Evolutionary conservation across 2,888 invertebrate genomes (phyloP).

Genomic region (Scrobipalpa costella): DNA sequence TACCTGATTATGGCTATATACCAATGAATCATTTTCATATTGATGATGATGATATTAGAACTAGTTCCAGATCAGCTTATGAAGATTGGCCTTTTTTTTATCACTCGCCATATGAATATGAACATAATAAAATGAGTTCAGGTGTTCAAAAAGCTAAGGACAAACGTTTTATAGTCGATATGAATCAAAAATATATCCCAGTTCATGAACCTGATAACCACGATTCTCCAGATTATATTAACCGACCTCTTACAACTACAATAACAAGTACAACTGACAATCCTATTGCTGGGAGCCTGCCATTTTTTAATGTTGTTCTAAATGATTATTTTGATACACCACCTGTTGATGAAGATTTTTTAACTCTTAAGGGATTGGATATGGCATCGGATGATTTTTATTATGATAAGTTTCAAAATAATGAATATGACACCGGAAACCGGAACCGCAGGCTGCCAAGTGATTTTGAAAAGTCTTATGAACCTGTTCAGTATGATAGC

Average conservation of each 20-base stretch:
- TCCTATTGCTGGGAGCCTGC: conserved; percentile 56
- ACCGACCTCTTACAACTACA: conserved; percentile 32
- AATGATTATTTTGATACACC: conserved; percentile 63
- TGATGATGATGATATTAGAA: conserved; percentile 63
- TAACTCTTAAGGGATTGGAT: conserved; percentile 54
- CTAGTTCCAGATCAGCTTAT: conserved; percentile 50
- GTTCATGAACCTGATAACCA: conserved; percentile 58
- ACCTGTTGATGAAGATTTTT: conserved; percentile 53
- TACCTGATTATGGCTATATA: conserved; percentile 39
- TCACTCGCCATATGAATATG: conserved; percentile 58
- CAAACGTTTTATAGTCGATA: conserved; percentile 52
- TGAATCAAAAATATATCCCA: conserved; percentile 51
- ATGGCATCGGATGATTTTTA: conserved; percentile 56
- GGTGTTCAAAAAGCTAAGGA: conserved; percentile 60
- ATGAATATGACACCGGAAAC: conserved; percentile 37
- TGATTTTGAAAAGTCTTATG: neutral
- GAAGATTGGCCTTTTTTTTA: conserved; percentile 62
- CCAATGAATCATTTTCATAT: conserved; percentile 45
- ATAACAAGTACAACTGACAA: conserved; percentile 48
- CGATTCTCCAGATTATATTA: conserved; percentile 40
- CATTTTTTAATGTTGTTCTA: conserved; percentile 63
- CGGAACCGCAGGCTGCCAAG: conserved; percentile 39
- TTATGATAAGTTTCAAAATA: conserved; percentile 2
- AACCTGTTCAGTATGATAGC: conserved; percentile 20
- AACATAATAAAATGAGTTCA: conserved; percentile 46